Conservation (phyloP, 2,113 vertebrate species). For the Mystacornis crossleyi region DNA sequence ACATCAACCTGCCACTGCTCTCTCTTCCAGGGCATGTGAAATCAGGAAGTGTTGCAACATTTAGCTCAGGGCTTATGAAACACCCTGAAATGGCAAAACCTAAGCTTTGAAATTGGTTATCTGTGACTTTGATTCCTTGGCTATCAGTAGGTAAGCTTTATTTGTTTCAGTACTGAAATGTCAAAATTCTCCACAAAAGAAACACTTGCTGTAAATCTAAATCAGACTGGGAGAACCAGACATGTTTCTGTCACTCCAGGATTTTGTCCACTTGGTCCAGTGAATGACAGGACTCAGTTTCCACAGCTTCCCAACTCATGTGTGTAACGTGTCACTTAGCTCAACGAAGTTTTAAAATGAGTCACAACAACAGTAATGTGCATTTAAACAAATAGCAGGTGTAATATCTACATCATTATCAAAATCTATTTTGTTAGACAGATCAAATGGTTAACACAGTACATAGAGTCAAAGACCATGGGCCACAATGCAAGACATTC, state of each 20-base stretch:
- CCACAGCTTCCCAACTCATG: neutral
- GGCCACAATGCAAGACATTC: neutral
- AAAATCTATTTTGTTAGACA: neutral
- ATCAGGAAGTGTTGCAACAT: neutral
- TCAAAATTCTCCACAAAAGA: neutral
- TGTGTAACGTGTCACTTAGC: rapidly evolving
- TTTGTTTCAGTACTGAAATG: neutral
- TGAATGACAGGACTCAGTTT: neutral
- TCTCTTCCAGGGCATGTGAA: neutral
- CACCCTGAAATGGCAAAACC: neutral
- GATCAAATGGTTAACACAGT: neutral
- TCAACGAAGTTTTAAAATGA: neutral
- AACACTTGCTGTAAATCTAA: neutral
- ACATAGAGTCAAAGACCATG: neutral
- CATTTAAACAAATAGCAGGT: neutral
- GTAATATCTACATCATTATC: neutral
- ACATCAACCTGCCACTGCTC: neutral
- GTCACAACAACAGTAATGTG: neutral
- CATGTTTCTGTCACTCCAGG: rapidly evolving
- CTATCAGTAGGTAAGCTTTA: neutral
- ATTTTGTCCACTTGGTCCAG: neutral
- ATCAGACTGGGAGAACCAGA: neutral
- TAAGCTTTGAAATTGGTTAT: neutral
- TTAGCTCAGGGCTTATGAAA: neutral
- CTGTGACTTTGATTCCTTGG: neutral